These are phyloP conservation scores for Arctocebus calabarensis DNA, from an alignment of 2,797 vertebrate genomes.

Conservation along the genomic window DNA sequence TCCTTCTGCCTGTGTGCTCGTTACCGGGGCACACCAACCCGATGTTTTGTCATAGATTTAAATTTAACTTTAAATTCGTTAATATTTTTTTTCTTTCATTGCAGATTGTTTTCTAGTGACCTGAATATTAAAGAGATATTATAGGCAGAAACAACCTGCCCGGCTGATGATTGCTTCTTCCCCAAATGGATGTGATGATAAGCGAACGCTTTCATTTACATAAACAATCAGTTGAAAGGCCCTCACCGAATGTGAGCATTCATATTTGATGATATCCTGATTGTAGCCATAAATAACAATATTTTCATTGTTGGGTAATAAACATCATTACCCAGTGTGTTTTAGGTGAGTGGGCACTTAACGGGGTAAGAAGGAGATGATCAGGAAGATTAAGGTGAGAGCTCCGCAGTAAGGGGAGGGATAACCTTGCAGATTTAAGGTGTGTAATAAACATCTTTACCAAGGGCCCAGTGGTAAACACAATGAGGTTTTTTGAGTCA, in stretches of 20 bases:
- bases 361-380: not conserved
- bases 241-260: not conserved
- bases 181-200: conserved; percentile 73
- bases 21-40: rapidly evolving
- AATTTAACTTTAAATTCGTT: conserved; percentile 34
- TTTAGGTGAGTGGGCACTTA: conserved; percentile 67
- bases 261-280: conserved; percentile 70
- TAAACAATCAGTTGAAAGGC: conserved; percentile 74
- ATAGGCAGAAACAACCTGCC: conserved; percentile 48
- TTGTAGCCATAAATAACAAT: conserved; percentile 77
- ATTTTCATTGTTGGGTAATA: conserved; percentile 70
- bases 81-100: not conserved
- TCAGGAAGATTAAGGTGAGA: not conserved
- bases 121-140: conserved; percentile 80
- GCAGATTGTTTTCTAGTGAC: conserved; percentile 70
- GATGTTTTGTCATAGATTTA: not conserved
- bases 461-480: rapidly evolving
- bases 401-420: not conserved
- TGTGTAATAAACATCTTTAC: not conserved
- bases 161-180: conserved; percentile 77
- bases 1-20: no score
- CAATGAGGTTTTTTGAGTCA: not conserved
- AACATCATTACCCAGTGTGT: conserved; percentile 68
- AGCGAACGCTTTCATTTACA: conserved; percentile 71
- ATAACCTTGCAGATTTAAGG: not conserved